Evolutionary conservation across 2,797 vertebrate genomes (phyloP).

Genomic region (Sylvilagus floridanus): DNA sequence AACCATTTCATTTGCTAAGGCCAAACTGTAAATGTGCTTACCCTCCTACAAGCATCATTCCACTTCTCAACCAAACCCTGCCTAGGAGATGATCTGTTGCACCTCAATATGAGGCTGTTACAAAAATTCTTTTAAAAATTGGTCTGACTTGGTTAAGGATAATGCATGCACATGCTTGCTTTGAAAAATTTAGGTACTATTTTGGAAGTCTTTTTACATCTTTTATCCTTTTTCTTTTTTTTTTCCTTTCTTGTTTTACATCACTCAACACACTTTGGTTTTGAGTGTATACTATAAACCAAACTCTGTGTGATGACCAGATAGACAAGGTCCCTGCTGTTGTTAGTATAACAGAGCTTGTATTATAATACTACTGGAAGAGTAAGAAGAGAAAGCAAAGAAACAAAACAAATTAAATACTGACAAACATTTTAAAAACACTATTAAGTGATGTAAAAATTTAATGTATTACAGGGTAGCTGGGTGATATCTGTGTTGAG

Average conservation of each 20-base stretch:
- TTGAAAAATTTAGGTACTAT: not conserved
- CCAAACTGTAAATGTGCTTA: not conserved
- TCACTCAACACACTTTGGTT: not conserved
- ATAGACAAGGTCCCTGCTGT: not conserved
- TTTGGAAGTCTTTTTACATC: not conserved
- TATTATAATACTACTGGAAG: rapidly evolving
- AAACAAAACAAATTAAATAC: not conserved
- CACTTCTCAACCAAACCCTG: not conserved
- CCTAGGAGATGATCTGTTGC: too few species aligned
- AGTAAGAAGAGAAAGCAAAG: not conserved
- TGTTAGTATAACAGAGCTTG: not conserved
- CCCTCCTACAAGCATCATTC: not conserved
- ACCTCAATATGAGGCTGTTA: not conserved
- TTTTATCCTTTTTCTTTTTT: not conserved
- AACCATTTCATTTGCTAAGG: not conserved
- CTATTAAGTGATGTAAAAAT: not conserved
- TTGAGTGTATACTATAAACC: not conserved
- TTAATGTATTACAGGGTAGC: too few species aligned
- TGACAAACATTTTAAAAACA: not conserved
- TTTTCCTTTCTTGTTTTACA: not conserved
- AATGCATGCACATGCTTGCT: not conserved
- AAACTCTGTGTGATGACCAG: not conserved
- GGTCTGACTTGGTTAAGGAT: not conserved
- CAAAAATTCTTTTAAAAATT: not conserved
- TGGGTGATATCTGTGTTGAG: not conserved